These are phyloP conservation scores for Hexactinellida sp. DNA, from an alignment of 37 sponge, comb jelly and placozoan genomes.

Conservation along the genomic window DNA sequence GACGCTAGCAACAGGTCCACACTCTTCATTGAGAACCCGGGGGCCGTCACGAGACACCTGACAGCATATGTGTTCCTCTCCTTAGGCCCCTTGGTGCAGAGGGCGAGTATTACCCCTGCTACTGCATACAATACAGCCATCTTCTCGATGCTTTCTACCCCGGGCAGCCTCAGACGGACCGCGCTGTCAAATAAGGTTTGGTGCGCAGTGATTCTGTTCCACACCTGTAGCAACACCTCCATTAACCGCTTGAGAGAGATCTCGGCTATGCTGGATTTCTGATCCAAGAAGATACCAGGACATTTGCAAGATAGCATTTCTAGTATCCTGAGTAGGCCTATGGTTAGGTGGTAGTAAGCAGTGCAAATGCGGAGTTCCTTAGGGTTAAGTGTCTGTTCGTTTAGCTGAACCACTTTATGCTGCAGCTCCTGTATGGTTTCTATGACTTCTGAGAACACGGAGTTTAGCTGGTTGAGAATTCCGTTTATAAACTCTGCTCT, in stretches of 20 bases:
- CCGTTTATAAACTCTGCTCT: slow-evolving; percentile 13
- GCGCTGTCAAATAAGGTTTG: slow-evolving; percentile 15
- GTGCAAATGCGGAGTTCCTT: slow-evolving; percentile 20
- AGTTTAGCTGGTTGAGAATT: slow-evolving; percentile 14
- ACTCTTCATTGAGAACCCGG: neutral
- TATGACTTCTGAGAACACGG: slow-evolving; percentile 21
- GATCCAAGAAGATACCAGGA: slow-evolving; percentile 20
- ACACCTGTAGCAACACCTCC: slow-evolving; percentile 18
- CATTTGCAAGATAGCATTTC: slow-evolving; percentile 14
- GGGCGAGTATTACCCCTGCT: slow-evolving; percentile 2
- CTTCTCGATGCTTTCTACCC: slow-evolving; percentile 20
- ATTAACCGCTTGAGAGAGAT: neutral
- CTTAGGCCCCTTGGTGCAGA: neutral
- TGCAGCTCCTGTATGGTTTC: neutral
- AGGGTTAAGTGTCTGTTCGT: slow-evolving; percentile 4
- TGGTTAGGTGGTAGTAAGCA: slow-evolving; percentile 13
- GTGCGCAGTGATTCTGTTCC: slow-evolving; percentile 19
- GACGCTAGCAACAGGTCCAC: neutral
- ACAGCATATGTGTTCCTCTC: neutral
- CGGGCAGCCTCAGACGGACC: slow-evolving; percentile 2
- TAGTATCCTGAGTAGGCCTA: slow-evolving; percentile 5
- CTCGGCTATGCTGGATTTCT: neutral
- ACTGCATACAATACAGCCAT: slow-evolving; percentile 19
- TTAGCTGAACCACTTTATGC: neutral
- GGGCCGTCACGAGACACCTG: neutral